These are phyloP conservation scores for Cynopterus sphinx DNA, from an alignment of 2,797 vertebrate species.

Conservation along the genomic window DNA sequence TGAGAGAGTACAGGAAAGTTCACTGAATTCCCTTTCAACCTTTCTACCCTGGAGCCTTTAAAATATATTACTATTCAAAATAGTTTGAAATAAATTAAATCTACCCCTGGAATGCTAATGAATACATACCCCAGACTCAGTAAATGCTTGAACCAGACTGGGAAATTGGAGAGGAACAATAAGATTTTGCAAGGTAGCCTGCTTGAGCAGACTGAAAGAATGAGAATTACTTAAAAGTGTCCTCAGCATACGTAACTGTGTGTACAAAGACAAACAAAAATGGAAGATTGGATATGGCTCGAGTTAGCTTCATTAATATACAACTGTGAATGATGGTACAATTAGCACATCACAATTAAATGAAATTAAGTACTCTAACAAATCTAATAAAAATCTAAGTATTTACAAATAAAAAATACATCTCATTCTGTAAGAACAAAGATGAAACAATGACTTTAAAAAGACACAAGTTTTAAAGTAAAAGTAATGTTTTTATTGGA, in stretches of 20 bases:
- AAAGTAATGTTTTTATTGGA: slow-evolving; percentile 46
- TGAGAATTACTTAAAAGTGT: neutral
- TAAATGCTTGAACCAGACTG: neutral
- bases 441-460: neutral
- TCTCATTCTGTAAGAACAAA: neutral
- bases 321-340: neutral
- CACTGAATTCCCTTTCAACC: neutral
- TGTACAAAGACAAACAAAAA: neutral
- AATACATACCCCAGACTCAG: neutral
- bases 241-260: neutral
- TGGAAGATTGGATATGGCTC: neutral
- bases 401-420: neutral
- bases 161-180: neutral
- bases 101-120: neutral
- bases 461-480: slow-evolving; percentile 30
- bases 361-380: neutral
- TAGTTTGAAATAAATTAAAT: neutral
- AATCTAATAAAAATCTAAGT: neutral
- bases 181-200: neutral
- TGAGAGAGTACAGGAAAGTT: neutral
- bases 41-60: neutral
- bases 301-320: neutral
- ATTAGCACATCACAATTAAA: neutral
- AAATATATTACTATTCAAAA: neutral
- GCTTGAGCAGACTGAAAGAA: neutral